Evolutionary conservation across 2,113 vertebrate genomes (phyloP), one percentile per base, ranked within the genome.

Genomic region (Conger conger): DNA sequence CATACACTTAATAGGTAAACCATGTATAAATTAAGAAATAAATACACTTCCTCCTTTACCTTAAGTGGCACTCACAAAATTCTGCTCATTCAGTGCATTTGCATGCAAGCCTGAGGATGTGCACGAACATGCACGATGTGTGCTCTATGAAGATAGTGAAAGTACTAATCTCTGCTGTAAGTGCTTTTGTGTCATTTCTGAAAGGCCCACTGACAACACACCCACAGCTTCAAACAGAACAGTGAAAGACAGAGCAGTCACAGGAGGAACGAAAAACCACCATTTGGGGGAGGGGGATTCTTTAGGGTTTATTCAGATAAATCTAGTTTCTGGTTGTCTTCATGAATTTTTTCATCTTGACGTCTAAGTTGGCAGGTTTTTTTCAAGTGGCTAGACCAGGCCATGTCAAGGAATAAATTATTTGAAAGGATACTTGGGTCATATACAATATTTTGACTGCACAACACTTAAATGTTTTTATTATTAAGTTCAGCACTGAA

Each of bases 151-250:
- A 7, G 15, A 37, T 36, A 82, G 80, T 57, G 53, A 82, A 82
- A 78, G 76, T 78, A 15, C 9, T 78, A 38, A 78, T 37, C 33
- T 77, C 37, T 78, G 17, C 76, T 37, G 35, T 73, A 73, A 73
- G 13, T 23, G 35, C 37, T 38, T n/a, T n/a, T n/a, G n/a, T 38
- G 45, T 82, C 50, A 60, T 45, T 57, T 82, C 50, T 82, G 80
- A 82, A n/a, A 54, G 37, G 50, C 50, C 80, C 80, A 17, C 80
- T 23, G 15, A 37, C 30, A 53, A 53, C 40, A 33, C 80, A 33
- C 68, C 68, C 20, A 11, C 53, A 60, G 30, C 80, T 60, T 82
- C 50, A 60, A 82, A 82, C 53, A 53, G 79, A 80, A 53, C 20
- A 81, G 40, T 9, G 8, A 42, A 81, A 81, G 53, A 53, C 45